A percentile compares a stretch with the other conserved stretches of the same genome.
Evolutionary conservation across 2,888 invertebrate genomes (phyloP).

Genomic region (Xylophagus ater): DNA sequence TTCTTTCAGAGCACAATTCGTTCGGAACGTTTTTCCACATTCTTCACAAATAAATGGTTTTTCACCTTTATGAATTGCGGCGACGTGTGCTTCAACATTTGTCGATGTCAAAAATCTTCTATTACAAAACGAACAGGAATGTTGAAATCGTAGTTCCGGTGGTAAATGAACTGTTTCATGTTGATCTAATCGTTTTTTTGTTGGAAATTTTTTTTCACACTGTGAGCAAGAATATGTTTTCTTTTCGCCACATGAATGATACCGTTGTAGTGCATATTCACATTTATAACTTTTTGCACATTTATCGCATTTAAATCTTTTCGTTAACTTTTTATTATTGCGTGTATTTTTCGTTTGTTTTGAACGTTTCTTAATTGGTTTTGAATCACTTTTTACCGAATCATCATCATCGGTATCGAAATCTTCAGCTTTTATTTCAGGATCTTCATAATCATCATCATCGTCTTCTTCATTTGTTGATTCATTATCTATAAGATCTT

Average conservation of each 20-base stretch:
- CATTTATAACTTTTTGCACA: conserved; percentile 10
- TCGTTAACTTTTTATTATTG: not conserved
- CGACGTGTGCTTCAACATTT: conserved; percentile 13
- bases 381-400: not conserved
- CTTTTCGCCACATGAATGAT: conserved; percentile 3
- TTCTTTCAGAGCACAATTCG: conserved; percentile 41
- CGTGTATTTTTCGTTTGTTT: conserved; percentile 1
- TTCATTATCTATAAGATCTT: conserved; percentile 1
- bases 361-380: conserved; percentile 1
- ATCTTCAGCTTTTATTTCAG: not conserved
- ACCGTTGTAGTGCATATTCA: not conserved
- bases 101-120: conserved; percentile 15
- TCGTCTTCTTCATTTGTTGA: conserved; percentile 1
- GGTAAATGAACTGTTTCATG: conserved; percentile 19
- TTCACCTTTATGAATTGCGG: conserved; percentile 26
- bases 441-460: not conserved
- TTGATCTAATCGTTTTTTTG: conserved; percentile 14
- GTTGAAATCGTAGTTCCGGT: conserved; percentile 16
- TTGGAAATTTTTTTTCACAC: conserved; percentile 19
- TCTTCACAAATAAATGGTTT: conserved; percentile 41
- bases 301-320: conserved; percentile 6
- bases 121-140: conserved; percentile 19
- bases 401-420: not conserved
- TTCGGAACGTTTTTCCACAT: conserved; percentile 40
- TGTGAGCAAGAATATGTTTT: conserved; percentile 11